Evolutionary conservation across 64 coral and sea anemone genomes (phyloP).

Genomic region (Actinia equina): DNA sequence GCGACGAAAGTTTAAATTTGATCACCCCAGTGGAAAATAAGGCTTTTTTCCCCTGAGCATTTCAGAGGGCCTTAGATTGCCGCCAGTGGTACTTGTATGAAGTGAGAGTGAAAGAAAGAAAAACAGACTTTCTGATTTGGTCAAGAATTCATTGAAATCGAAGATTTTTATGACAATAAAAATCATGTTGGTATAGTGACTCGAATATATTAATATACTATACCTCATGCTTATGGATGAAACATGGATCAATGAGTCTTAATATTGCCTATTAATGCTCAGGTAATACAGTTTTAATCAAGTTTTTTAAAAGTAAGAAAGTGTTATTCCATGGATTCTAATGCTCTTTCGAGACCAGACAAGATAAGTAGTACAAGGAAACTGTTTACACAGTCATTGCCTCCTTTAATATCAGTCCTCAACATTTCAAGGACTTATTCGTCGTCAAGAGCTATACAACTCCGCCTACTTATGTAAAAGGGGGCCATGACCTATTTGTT

Average conservation of each 20-base stretch:
- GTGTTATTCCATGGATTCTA: not conserved
- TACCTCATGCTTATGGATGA: not conserved
- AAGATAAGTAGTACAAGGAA: not conserved
- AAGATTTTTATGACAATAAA: no score
- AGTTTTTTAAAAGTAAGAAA: not conserved
- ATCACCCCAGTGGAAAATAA: not conserved
- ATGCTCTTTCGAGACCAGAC: not conserved
- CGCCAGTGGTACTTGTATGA: not conserved
- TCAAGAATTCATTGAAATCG: not conserved
- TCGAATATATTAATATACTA: not conserved
- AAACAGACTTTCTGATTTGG: not conserved
- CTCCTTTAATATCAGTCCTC: not conserved
- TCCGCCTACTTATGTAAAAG: conserved; percentile 4
- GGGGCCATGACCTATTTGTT: conserved; percentile 6
- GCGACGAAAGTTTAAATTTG: not conserved
- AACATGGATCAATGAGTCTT: not conserved
- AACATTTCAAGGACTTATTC: not conserved
- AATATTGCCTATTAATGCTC: no score
- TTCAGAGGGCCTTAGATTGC: not conserved
- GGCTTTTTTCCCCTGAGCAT: not conserved
- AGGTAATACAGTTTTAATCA: not conserved
- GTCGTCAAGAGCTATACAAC: not conserved
- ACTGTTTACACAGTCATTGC: conserved; percentile 7
- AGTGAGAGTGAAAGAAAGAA: not conserved
- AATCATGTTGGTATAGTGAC: not conserved